Evolutionary conservation across 2,797 vertebrate genomes (phyloP).

Genomic region (Liparis tanakae): DNA sequence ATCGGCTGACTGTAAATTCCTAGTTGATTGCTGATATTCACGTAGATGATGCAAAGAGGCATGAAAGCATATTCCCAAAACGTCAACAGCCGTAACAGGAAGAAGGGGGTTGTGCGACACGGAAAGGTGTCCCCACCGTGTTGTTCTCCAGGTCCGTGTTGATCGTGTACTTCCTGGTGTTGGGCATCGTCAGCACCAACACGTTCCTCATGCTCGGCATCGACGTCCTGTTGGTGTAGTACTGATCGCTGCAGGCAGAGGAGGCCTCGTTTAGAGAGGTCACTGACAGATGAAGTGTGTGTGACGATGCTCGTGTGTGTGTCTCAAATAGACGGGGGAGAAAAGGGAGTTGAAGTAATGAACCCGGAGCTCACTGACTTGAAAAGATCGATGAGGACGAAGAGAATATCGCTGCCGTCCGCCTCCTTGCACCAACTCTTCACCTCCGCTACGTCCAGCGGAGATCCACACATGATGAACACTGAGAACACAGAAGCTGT

Average conservation of each 20-base stretch:
- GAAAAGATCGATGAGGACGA: conserved; percentile 94
- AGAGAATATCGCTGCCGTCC: conserved; percentile 79
- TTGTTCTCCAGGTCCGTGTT: conserved; percentile 38
- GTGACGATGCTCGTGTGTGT: background rate
- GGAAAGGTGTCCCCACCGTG: conserved; percentile 46
- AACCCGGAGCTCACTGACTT: conserved; percentile 84
- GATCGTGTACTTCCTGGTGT: conserved; percentile 76
- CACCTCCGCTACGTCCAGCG: conserved; percentile 69
- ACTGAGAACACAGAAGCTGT: conserved; percentile 77
- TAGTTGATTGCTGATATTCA: background rate
- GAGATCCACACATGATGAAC: conserved; percentile 90
- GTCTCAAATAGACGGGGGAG: background rate
- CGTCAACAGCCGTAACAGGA: background rate
- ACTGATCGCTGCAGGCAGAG: conserved; percentile 73
- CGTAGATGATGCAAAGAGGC: background rate
- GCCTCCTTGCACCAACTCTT: conserved; percentile 59
- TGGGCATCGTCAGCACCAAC: conserved; percentile 84
- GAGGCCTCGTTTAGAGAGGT: background rate
- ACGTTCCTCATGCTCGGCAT: conserved; percentile 80
- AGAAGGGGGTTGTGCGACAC: background rate
- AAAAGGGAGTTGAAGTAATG: background rate
- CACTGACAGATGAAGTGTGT: too few species aligned
- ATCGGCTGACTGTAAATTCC: background rate
- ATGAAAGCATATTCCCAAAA: background rate
- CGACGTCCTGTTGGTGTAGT: conserved; percentile 75